Percentiles rank a stretch among this genome's conserved stretches.
Evolutionary conservation across 2,888 invertebrate genomes (phyloP).

Genomic region (Synanthedon myopaeformis): DNA sequence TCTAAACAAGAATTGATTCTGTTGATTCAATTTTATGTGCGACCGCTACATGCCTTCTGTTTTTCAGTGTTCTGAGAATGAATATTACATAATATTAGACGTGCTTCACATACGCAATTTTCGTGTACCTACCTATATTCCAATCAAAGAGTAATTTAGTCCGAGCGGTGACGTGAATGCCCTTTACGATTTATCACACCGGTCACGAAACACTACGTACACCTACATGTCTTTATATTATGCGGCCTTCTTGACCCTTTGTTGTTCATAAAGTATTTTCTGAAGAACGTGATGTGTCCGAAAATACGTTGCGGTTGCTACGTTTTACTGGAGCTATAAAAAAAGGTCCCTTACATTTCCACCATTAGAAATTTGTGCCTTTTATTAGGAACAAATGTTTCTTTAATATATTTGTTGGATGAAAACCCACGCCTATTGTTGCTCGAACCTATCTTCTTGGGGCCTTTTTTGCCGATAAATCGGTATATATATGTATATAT

Average conservation of each 20-base stretch:
- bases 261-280: conserved; percentile 26
- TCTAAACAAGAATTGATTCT: too few relatives aligned
- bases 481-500: too few relatives aligned
- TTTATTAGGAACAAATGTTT: neutral
- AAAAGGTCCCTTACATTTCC: conserved; percentile 1
- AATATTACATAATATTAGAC: too few relatives aligned
- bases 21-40: too few relatives aligned
- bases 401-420: too few relatives aligned
- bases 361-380: neutral
- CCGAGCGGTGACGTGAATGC: neutral
- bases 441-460: too few relatives aligned
- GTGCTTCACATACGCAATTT: too few relatives aligned
- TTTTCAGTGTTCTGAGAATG: too few relatives aligned
- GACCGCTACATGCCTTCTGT: too few relatives aligned
- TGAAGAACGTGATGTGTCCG: conserved; percentile 23
- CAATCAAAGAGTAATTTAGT: neutral
- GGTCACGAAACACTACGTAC: conserved; percentile 14
- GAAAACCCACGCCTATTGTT: too few relatives aligned
- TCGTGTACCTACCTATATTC: neutral
- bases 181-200: neutral
- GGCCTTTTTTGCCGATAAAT: too few relatives aligned
- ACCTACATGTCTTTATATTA: conserved; percentile 8
- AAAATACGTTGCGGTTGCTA: conserved; percentile 29
- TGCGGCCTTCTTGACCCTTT: conserved; percentile 18
- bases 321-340: conserved; percentile 41